Evolutionary conservation across 2,113 vertebrate species (phyloP).

Genomic region (Corythaixoides concolor): DNA sequence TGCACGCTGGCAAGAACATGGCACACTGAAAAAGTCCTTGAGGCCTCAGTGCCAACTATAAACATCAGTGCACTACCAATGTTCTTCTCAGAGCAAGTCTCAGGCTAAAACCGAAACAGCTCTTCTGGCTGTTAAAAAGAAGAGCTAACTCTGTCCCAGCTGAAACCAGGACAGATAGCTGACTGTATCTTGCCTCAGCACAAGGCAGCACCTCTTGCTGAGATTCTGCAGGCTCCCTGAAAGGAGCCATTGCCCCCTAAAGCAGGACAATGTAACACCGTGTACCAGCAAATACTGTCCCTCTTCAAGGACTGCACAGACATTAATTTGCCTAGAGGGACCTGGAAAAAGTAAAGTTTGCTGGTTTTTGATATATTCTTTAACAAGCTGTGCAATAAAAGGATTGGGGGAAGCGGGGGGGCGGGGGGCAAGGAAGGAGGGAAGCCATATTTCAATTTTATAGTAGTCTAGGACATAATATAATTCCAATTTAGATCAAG

Average conservation of each 20-base stretch:
- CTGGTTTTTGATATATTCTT: not conserved
- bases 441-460: not conserved
- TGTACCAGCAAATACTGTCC: not conserved
- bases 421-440: not conserved
- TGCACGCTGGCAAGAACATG: too few species aligned
- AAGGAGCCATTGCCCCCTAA: not conserved
- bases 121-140: too few species aligned
- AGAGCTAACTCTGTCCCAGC: too few species aligned
- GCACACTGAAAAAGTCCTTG: too few species aligned
- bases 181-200: not conserved
- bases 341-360: not conserved
- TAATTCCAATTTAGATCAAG: not conserved
- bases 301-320: not conserved
- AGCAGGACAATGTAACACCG: not conserved
- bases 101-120: too few species aligned
- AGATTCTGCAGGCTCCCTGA: not conserved
- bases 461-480: not conserved
- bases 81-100: too few species aligned
- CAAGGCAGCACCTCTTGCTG: not conserved
- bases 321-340: not conserved
- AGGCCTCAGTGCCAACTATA: too few species aligned
- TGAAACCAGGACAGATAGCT: too few species aligned
- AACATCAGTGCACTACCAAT: too few species aligned
- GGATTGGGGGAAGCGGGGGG: accelerated
- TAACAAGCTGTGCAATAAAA: not conserved